Conservation (phyloP, 2,113 vertebrate genomes). For the Ameiurus melas region DNA sequence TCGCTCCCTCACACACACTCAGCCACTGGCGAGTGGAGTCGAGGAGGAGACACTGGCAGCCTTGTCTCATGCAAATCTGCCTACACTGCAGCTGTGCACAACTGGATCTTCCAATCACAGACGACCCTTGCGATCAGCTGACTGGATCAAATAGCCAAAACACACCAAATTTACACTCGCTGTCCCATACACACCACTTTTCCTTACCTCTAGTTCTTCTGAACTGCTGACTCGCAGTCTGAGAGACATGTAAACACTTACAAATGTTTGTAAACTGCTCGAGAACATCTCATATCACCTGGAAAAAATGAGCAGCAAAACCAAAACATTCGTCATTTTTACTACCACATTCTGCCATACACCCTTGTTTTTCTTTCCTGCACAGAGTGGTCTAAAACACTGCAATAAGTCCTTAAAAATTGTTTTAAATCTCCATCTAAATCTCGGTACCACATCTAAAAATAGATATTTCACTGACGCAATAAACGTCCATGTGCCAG, state of each 20-base stretch:
- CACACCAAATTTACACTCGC: slow-evolving; percentile 47
- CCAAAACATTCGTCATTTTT: background rate
- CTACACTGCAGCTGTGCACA: slow-evolving; percentile 90
- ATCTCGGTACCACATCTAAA: slow-evolving; percentile 1
- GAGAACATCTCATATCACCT: slow-evolving; percentile 11
- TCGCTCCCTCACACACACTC: slow-evolving; percentile 63
- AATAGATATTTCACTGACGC: slow-evolving; percentile 9
- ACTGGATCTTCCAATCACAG: slow-evolving; percentile 84
- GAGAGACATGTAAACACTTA: slow-evolving; percentile 2
- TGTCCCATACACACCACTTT: slow-evolving; percentile 23
- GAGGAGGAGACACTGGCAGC: slow-evolving; percentile 87
- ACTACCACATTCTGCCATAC: background rate
- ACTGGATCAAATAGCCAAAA: slow-evolving; percentile 68
- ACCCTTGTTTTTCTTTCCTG: background rate
- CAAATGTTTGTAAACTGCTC: slow-evolving; percentile 17
- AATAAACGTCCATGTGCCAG: slow-evolving; percentile 13
- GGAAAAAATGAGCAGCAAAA: slow-evolving; percentile 13
- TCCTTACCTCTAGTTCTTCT: slow-evolving; percentile 8
- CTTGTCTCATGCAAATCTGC: slow-evolving; percentile 84
- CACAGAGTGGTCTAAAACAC: background rate
- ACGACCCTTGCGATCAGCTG: slow-evolving; percentile 87
- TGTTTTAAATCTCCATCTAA: background rate
- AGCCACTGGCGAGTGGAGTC: slow-evolving; percentile 68
- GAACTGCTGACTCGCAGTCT: background rate
- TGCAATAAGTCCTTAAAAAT: background rate